Conservation (phyloP, 2,888 invertebrate species). For the Cephus nigrinus region DNA sequence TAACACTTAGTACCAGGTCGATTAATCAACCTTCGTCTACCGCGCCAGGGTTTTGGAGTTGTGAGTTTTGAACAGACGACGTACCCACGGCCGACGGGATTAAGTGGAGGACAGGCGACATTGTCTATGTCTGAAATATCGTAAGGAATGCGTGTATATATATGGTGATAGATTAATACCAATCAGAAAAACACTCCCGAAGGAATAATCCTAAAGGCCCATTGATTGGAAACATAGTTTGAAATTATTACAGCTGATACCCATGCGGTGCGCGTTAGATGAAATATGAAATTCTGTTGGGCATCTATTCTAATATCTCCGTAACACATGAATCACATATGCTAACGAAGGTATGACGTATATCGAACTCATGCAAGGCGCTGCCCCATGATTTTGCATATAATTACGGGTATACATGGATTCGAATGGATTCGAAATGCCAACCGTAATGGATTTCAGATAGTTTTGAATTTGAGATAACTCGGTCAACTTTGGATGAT, state of each 20-base stretch:
- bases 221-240: neutral
- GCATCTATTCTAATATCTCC: constrained; percentile 19
- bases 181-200: neutral
- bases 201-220: neutral
- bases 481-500: neutral
- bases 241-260: neutral
- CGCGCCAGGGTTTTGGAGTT: constrained; percentile 40
- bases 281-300: neutral
- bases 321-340: constrained; percentile 36
- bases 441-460: neutral
- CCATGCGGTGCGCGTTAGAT: neutral
- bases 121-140: constrained; percentile 48
- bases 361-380: constrained; percentile 8
- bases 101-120: constrained; percentile 64
- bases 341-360: constrained; percentile 25
- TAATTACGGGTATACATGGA: neutral
- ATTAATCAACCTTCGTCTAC: constrained; percentile 54
- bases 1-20: constrained; percentile 68
- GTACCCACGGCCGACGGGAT: constrained; percentile 66
- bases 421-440: neutral
- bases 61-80: constrained; percentile 64
- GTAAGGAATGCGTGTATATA: neutral
- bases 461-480: neutral
- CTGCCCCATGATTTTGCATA: neutral
- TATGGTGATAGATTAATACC: neutral